A percentile compares a stretch with the other conserved stretches of the same genome.
Conservation (phyloP, 2,113 vertebrate species). For the Neolamprologus longior region DNA sequence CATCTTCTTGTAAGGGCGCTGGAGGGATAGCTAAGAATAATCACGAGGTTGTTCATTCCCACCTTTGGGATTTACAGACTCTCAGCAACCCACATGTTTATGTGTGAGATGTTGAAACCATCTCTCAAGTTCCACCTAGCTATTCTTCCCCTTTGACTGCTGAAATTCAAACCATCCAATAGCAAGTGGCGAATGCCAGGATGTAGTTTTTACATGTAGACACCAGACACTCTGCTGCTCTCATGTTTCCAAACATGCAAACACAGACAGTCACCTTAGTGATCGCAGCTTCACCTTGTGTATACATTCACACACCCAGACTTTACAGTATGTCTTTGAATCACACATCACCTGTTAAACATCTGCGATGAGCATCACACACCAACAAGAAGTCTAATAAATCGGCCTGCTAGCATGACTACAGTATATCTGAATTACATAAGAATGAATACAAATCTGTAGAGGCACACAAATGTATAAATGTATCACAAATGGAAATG, state of each 20-base stretch:
- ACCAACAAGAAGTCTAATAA: not conserved
- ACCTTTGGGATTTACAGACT: not conserved
- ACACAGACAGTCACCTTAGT: constrained; percentile 26
- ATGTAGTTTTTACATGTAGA: constrained; percentile 30
- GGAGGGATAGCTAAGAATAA: not conserved
- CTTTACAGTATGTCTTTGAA: not conserved
- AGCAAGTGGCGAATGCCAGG: not conserved
- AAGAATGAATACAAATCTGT: not conserved
- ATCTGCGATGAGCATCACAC: not conserved
- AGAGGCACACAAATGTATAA: not conserved
- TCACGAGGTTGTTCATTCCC: not conserved
- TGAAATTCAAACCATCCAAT: constrained; percentile 49
- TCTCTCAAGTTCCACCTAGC: constrained; percentile 19
- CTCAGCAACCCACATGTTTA: not conserved
- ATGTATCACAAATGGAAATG: not conserved
- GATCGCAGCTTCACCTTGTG: not conserved
- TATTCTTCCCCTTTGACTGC: constrained; percentile 13
- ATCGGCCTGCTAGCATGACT: rapidly evolving
- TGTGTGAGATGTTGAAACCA: not conserved
- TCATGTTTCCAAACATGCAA: constrained; percentile 2
- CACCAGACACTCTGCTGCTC: constrained; percentile 29
- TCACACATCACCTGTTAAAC: not conserved
- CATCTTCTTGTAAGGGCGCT: not conserved
- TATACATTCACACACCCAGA: not conserved
- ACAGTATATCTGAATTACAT: not conserved